Conservation (phyloP, 2,113 vertebrate species). For the Saguinus midas region DNA sequence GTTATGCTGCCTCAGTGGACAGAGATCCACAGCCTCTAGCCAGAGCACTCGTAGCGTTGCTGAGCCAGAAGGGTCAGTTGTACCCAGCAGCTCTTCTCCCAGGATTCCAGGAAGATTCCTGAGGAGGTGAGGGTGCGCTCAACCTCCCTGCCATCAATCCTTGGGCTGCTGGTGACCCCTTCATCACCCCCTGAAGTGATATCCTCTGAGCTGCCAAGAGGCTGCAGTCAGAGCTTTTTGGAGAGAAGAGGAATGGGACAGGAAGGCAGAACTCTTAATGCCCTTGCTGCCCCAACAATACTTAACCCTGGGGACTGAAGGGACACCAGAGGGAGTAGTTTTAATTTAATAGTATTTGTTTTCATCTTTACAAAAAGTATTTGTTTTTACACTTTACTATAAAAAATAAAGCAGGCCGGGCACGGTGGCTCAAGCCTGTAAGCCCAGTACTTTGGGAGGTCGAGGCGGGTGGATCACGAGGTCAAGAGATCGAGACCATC, state of each 20-base stretch:
- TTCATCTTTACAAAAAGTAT: neutral
- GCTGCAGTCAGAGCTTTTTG: neutral
- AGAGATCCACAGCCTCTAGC: neutral
- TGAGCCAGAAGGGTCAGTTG: neutral
- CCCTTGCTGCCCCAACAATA: neutral
- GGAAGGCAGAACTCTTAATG: neutral
- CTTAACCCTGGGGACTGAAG: neutral
- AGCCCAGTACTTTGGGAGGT: too few species aligned
- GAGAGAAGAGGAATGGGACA: neutral
- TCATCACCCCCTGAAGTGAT: too few species aligned
- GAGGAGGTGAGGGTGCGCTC: neutral
- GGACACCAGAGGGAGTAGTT: neutral
- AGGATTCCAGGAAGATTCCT: neutral
- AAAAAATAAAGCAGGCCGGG: too few species aligned
- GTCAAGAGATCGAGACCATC: too few species aligned
- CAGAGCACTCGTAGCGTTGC: too few species aligned
- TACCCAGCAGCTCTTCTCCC: neutral
- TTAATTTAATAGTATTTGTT: neutral
- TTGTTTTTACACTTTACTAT: too few species aligned
- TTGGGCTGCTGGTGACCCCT: neutral
- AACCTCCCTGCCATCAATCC: accelerated
- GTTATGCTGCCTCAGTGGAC: accelerated
- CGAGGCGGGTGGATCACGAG: too few species aligned
- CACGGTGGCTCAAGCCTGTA: too few species aligned
- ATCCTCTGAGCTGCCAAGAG: neutral